Evolutionary conservation across 1,140 invertebrate species (phyloP).

Genomic region (Trachymyrmex cornetzi): DNA sequence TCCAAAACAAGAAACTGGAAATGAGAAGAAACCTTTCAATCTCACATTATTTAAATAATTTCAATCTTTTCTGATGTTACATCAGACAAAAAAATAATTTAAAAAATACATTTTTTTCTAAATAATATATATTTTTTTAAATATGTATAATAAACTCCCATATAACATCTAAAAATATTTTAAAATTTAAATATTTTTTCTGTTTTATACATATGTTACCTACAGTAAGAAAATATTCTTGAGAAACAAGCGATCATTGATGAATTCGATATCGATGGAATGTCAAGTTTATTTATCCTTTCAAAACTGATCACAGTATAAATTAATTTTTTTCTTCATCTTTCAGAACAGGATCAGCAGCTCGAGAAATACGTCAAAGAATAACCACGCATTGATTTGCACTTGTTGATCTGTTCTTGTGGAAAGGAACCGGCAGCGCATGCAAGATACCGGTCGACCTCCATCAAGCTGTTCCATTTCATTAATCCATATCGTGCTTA

Average conservation of each 20-base stretch:
- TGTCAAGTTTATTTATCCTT: conserved; percentile 5
- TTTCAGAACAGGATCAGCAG: not conserved
- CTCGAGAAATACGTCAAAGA: not conserved
- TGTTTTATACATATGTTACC: not conserved
- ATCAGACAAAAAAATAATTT: not conserved
- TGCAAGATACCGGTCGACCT: conserved; percentile 44
- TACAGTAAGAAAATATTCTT: not conserved
- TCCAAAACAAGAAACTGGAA: not conserved
- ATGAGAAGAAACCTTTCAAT: not conserved
- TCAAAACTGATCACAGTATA: not conserved
- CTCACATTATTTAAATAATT: not conserved
- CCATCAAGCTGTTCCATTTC: conserved; percentile 41
- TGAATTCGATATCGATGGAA: not conserved
- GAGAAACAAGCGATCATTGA: not conserved
- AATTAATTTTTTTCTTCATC: not conserved
- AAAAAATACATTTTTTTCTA: not conserved
- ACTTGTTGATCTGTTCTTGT: not conserved
- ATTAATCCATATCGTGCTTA: conserved; percentile 23
- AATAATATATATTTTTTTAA: too few species aligned
- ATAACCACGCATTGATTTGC: not conserved
- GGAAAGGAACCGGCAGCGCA: not conserved
- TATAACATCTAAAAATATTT: too few species aligned
- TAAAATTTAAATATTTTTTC: not conserved
- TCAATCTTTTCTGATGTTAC: not conserved
- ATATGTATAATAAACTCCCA: too few species aligned